phyloP scores from a whole-genome alignment of 2,113 vertebrate genomes.

The Ophthalmolycus amberensis region DNA sequence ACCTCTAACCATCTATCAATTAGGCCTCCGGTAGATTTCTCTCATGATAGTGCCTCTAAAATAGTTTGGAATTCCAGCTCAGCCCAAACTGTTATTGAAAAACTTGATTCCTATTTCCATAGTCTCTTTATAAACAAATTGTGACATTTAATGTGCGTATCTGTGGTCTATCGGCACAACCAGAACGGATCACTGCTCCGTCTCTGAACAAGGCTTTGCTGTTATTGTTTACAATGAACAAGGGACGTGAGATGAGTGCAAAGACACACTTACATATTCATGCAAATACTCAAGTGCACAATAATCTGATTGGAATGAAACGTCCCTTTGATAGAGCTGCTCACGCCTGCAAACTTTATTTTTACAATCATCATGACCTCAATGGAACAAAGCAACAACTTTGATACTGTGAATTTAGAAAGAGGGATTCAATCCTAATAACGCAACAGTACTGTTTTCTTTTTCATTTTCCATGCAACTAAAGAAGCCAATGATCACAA shows the following conservation, averaged over 20 bases:
- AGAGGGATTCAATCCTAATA: neutral
- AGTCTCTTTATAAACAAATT: neutral
- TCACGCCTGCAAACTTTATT: constrained; percentile 14
- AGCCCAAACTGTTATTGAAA: neutral
- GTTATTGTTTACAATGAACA: constrained; percentile 78
- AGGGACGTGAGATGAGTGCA: constrained; percentile 56
- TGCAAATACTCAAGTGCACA: constrained; percentile 37
- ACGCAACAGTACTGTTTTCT: neutral
- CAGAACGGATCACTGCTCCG: constrained; percentile 53
- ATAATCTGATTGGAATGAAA: constrained; percentile 21
- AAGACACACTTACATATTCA: constrained; percentile 61
- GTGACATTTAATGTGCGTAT: constrained; percentile 30
- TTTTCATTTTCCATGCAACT: neutral
- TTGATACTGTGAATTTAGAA: neutral
- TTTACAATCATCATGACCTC: constrained; percentile 9
- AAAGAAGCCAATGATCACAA: neutral
- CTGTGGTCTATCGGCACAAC: constrained; percentile 41
- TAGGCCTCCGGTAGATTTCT: neutral
- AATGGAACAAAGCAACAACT: neutral
- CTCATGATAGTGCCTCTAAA: neutral
- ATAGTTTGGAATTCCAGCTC: neutral
- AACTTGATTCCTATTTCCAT: neutral
- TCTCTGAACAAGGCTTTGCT: constrained; percentile 70
- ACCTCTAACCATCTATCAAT: neutral
- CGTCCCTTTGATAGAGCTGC: constrained; percentile 25